Conservation (phyloP, 2,888 invertebrate genomes). For the Luperina nickerlii region DNA sequence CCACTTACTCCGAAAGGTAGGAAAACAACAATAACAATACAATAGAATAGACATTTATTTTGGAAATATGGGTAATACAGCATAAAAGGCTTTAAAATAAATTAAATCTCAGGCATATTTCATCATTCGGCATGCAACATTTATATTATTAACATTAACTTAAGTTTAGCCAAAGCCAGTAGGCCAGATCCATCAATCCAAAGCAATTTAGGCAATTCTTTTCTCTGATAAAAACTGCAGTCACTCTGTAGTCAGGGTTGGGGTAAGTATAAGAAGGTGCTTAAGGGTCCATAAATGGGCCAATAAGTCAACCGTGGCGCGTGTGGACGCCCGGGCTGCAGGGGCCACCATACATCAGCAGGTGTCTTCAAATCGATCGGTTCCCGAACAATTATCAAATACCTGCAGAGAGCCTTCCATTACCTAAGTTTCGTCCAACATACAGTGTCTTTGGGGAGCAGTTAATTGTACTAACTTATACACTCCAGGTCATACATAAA, state of each 20-base stretch:
- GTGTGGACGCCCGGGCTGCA: constrained; percentile 3
- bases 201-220: too few relatives aligned
- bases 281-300: constrained; percentile 18
- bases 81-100: too few relatives aligned
- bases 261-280: constrained; percentile 1
- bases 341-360: constrained; percentile 28
- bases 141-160: too few relatives aligned
- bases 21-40: neutral
- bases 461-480: constrained; percentile 39
- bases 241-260: too few relatives aligned
- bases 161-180: too few relatives aligned
- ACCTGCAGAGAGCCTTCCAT: constrained; percentile 19
- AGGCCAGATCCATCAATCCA: too few relatives aligned
- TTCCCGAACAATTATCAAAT: constrained; percentile 42
- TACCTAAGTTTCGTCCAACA: constrained; percentile 37
- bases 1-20: neutral
- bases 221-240: too few relatives aligned
- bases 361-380: constrained; percentile 23
- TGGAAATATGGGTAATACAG: too few relatives aligned
- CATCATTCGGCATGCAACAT: too few relatives aligned
- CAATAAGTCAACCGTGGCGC: constrained; percentile 43
- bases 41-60: too few relatives aligned
- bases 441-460: constrained; percentile 18
- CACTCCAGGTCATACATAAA: neutral
- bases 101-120: too few relatives aligned